phyloP scores from a whole-genome alignment of 2,113 vertebrate genomes.

The Myotis davidii region DNA sequence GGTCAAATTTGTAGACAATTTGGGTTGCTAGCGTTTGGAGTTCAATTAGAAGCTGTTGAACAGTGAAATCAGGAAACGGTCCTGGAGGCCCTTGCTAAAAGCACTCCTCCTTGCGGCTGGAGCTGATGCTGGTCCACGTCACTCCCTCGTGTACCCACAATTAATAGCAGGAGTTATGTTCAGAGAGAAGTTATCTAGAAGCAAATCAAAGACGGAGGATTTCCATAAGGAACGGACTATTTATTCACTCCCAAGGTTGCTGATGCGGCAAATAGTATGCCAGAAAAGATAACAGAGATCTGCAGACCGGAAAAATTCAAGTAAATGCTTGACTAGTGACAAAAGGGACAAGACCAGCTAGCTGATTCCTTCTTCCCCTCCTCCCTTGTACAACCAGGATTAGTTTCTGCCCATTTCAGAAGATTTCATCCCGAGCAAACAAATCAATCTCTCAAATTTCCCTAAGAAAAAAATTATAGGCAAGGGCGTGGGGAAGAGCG shows the following conservation, averaged over 20 bases:
- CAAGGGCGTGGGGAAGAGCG: background rate
- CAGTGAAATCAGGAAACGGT: background rate
- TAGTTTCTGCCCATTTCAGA: background rate
- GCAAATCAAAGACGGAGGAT: background rate
- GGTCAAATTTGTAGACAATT: background rate
- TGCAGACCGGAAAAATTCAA: background rate
- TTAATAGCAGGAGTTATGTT: background rate
- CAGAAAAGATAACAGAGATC: background rate
- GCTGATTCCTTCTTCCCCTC: background rate
- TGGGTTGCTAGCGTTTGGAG: background rate
- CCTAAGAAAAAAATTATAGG: background rate
- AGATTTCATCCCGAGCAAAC: slow-evolving; percentile 4
- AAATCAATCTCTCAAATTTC: background rate
- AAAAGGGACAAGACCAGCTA: background rate
- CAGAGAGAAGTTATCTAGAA: background rate
- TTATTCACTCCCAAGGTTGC: background rate
- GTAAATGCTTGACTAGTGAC: background rate
- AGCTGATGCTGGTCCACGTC: background rate
- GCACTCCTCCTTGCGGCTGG: background rate
- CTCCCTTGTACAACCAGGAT: background rate
- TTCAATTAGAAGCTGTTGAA: background rate
- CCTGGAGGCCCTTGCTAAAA: background rate
- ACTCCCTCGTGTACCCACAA: background rate
- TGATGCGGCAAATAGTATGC: background rate
- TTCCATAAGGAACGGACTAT: background rate